Evolutionary conservation across 2,797 vertebrate species (phyloP), one percentile per base, ranked within the genome.

Genomic region (Channa striata): DNA sequence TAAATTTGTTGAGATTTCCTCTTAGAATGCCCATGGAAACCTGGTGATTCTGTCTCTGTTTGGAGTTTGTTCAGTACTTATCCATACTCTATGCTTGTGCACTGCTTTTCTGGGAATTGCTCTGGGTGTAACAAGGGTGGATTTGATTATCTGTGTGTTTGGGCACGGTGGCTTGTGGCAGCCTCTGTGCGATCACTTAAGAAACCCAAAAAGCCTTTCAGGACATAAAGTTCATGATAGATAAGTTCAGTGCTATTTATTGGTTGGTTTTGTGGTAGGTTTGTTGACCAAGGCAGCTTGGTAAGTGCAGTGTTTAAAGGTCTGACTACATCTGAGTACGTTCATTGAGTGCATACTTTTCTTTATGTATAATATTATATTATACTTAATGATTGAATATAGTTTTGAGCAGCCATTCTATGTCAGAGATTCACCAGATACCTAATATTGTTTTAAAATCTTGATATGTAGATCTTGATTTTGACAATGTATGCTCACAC

Each of bases 61-160:
- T 68, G 51, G 20, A 52, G 79, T 74, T 79, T 78, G 58, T 19
- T 44, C 37, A 54, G 59, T 12, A 16, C 44, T 76, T 49, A 59
- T 62, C 40, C 9, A 5, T 25, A 44, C 43, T 44, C 17, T 44
- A 8, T 83, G 59, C 82, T 87, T 89, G 80, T 68, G 11, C 6
- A 23, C 11, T 11, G 59, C 39, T 71, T 80, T 84, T 64, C 43
- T 12, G 4, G 14, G 59, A 64, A 68, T 66, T 39, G 53, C 13
- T 72, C 51, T 70, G 78, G 78, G 85, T 84, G 83, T 84, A 61
- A 83, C 77, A 33, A 6, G 36, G 68, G 76, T 66, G 60, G 50
- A 62, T 68, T 56, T 39, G 56, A 74, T 74, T 37, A 73, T 53
- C 51, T 66, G 47, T 68, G 49, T 74, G 43, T 81, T 77, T 77